Evolutionary conservation across 53 echinoderm and acorn worm genomes (phyloP).

Genomic region (Pentamera pediparva): DNA sequence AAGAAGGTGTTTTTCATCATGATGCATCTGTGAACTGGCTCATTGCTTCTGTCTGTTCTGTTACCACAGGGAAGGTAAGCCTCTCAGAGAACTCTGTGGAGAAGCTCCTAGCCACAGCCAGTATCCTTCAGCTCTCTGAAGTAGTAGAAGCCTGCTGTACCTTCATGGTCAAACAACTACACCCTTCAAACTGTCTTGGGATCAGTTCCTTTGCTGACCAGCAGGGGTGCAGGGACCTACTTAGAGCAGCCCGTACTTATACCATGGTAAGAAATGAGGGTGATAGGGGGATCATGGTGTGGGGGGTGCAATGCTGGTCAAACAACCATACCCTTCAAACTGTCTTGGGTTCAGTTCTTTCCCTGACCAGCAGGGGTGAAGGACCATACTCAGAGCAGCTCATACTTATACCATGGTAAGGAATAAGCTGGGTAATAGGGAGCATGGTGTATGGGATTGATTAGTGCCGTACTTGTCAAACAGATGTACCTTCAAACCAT

Average conservation of each 20-base stretch:
- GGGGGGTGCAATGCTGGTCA: too few species aligned
- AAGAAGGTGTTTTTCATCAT: too few species aligned
- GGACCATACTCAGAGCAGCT: conserved; percentile 75
- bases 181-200: conserved; percentile 97
- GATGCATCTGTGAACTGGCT: conserved; percentile 69
- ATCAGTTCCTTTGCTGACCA: conserved; percentile 92
- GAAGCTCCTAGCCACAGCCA: conserved; percentile 77
- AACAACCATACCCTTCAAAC: conserved; percentile 96
- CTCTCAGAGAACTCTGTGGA: conserved; percentile 80
- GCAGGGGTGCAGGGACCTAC: conserved; percentile 88
- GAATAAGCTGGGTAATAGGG: neutral
- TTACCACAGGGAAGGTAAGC: conserved; percentile 58
- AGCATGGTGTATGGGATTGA: neutral
- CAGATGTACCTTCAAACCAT: too few species aligned
- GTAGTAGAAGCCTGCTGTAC: conserved; percentile 93
- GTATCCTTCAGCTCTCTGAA: conserved; percentile 93
- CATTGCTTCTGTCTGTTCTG: conserved; percentile 95
- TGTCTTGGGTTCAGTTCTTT: conserved; percentile 96
- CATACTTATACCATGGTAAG: conserved; percentile 86
- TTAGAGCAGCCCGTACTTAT: conserved; percentile 85
- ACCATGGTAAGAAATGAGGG: conserved; percentile 65
- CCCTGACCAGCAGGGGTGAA: conserved; percentile 86
- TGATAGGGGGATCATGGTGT: too few species aligned
- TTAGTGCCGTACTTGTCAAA: neutral
- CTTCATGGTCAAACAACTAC: conserved; percentile 94